Conservation (phyloP, 2,113 vertebrate genomes). For the Smithornis capensis region DNA sequence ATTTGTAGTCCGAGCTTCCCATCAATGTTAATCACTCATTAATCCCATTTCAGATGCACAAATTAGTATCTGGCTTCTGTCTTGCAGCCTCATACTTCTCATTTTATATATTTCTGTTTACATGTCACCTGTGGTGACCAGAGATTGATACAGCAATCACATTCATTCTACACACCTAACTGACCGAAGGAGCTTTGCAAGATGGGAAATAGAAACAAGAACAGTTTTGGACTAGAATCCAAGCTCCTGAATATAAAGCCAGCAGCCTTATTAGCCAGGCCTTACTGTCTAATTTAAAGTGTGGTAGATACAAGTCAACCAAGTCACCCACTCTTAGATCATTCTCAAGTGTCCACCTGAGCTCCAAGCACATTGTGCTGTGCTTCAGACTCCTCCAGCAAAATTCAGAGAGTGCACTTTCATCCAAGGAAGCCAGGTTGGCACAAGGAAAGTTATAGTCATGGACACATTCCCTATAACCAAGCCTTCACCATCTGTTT, state of each 20-base stretch:
- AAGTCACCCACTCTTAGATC: neutral
- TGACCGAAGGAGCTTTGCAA: neutral
- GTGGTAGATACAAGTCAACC: neutral
- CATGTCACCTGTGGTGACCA: neutral
- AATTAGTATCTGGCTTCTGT: neutral
- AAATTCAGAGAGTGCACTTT: neutral
- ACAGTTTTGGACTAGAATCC: neutral
- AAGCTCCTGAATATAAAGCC: neutral
- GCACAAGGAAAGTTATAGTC: neutral
- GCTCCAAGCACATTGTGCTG: neutral
- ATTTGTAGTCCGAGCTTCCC: neutral
- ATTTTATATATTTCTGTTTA: neutral
- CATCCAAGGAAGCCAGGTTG: neutral
- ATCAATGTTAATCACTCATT: neutral
- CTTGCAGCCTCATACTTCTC: neutral
- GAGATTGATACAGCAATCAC: neutral
- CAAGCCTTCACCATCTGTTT: slow-evolving; percentile 41
- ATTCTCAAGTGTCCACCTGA: neutral
- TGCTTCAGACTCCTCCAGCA: neutral
- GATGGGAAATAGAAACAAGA: neutral
- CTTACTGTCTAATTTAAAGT: neutral
- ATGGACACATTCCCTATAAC: neutral
- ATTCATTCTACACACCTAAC: neutral
- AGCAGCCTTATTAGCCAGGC: neutral
- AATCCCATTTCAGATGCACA: neutral